Evolutionary conservation across 2,113 vertebrate species (phyloP).

Genomic region (Erpornis zantholeuca): DNA sequence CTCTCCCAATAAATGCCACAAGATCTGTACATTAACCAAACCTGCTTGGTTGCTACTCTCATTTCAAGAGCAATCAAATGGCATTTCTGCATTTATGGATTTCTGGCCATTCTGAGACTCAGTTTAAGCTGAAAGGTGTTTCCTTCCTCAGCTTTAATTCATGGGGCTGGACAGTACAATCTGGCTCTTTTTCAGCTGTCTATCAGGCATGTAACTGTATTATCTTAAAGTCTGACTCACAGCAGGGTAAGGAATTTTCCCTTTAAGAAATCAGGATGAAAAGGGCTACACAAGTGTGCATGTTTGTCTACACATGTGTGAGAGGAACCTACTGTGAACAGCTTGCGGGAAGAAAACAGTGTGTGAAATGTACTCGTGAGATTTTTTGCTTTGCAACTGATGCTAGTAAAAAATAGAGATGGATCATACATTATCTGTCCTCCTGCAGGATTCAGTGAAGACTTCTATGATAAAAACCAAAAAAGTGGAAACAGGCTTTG

Average conservation of each 20-base stretch:
- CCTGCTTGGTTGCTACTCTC: neutral
- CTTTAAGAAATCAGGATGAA: neutral
- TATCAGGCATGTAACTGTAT: neutral
- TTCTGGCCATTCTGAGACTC: neutral
- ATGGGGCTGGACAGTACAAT: neutral
- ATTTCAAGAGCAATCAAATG: neutral
- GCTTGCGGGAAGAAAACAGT: neutral
- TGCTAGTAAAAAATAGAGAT: neutral
- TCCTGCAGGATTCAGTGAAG: neutral
- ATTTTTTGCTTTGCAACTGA: neutral
- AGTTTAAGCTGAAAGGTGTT: neutral
- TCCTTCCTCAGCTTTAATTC: neutral
- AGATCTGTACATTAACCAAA: neutral
- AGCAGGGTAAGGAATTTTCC: neutral
- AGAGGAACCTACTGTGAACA: neutral
- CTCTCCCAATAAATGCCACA: neutral
- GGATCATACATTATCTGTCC: neutral
- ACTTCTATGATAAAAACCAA: neutral
- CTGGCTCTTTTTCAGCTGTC: neutral
- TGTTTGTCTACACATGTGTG: fast-evolving
- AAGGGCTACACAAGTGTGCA: neutral
- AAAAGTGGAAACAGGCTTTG: neutral
- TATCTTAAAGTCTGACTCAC: neutral
- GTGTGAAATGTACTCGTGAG: neutral
- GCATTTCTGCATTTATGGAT: neutral